A percentile compares a stretch with the other conserved stretches of the same genome.
These are phyloP conservation scores for Ahaetulla prasina DNA, from an alignment of 2,113 vertebrate species.

Conservation along the genomic window DNA sequence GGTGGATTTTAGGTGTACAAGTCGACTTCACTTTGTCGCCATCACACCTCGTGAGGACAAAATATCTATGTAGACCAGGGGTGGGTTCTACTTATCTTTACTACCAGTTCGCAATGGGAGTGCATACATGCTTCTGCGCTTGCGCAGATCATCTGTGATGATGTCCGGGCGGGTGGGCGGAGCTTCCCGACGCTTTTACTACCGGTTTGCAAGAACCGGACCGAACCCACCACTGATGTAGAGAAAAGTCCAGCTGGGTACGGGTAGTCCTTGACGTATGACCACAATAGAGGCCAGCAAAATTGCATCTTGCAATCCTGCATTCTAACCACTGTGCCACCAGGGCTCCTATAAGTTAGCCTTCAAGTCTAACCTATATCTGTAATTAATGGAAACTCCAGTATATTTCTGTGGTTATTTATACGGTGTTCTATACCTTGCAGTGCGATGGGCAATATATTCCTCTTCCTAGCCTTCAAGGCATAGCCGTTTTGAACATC, in stretches of 20 bases:
- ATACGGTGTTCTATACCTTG: conserved; percentile 49
- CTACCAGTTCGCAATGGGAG: too few relatives aligned
- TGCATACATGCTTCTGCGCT: too few relatives aligned
- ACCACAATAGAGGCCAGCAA: too few relatives aligned
- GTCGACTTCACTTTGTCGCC: background rate
- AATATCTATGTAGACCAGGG: background rate
- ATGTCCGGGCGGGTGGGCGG: too few relatives aligned
- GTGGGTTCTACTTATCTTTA: too few relatives aligned
- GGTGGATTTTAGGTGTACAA: background rate
- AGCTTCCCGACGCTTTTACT: too few relatives aligned
- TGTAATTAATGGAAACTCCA: background rate
- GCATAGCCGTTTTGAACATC: conserved; percentile 95
- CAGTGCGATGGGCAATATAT: conserved; percentile 99
- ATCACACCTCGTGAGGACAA: background rate
- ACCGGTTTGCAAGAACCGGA: too few relatives aligned
- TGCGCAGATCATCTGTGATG: too few relatives aligned
- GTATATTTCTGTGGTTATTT: background rate
- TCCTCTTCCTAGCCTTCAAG: conserved; percentile 96
- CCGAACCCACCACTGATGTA: too few relatives aligned
- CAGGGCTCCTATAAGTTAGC: background rate
- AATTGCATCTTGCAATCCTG: background rate
- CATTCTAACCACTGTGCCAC: background rate
- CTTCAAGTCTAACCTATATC: background rate
- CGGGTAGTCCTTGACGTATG: too few relatives aligned
- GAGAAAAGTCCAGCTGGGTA: background rate